Conservation (phyloP, 2,888 invertebrate genomes). For the Dasypolia templi region DNA sequence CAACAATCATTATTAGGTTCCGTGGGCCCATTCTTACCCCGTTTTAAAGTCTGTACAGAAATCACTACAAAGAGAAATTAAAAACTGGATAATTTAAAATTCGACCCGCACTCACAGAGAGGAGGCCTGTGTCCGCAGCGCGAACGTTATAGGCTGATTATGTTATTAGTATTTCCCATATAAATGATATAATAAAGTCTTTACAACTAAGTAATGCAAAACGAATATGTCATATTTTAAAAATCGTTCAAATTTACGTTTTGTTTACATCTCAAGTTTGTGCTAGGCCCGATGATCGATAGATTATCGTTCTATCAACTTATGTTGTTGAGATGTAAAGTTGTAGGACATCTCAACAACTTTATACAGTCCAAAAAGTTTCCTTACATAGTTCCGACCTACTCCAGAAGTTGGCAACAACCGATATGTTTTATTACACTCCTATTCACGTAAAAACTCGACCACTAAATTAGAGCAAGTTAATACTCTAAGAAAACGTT, state of each 20-base stretch:
- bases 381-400: conserved; percentile 15
- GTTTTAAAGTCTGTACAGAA: not conserved
- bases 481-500: conserved; percentile 68
- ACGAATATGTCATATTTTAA: not conserved
- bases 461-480: conserved; percentile 69
- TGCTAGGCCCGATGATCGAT: conserved; percentile 24
- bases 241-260: not conserved
- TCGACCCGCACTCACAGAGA: no score
- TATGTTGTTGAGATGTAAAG: no score
- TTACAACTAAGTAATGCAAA: not conserved
- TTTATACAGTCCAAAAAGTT: conserved; percentile 34
- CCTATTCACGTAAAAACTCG: conserved; percentile 55
- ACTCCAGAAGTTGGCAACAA: conserved; percentile 28
- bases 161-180: no score
- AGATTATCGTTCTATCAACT: conserved; percentile 32
- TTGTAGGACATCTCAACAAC: conserved; percentile 17
- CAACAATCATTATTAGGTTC: not conserved
- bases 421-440: conserved; percentile 61
- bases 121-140: not conserved
- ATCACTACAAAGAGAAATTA: not conserved
- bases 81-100: not conserved
- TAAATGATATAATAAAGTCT: no score
- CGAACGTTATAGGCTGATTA: no score
- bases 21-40: not conserved
- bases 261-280: no score